Evolutionary conservation across 1,140 invertebrate species (phyloP), one percentile per base, ranked within the genome.

Genomic region (Brachionus rubens): DNA sequence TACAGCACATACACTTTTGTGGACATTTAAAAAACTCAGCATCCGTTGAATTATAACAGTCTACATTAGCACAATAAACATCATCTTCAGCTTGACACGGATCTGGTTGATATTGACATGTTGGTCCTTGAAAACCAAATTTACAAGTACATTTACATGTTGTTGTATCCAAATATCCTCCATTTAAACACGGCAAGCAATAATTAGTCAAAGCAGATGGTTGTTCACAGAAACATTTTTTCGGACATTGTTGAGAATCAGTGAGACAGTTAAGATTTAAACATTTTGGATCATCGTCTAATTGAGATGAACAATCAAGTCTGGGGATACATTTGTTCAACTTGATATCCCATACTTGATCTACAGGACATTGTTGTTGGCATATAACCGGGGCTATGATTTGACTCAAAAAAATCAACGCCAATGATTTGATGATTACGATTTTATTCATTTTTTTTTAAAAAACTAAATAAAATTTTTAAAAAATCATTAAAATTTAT

Each of bases 1-100:
- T 48, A 24, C 68, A 72, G 16, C 68, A 72, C 68, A 72, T 36
- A 54, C 68, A 72, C 41, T 72, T 72, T 12, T 33, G 28, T 50
- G 68, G 68, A 54, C 68, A 72, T 54, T 33, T 33, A 36, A 33
- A 50, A 72, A 72, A 72, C 2, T 72, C 68, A 2, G 46, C 7
- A 50, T 72, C 43, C 14, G 28, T 50, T 5, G 68, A 21, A 40
- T 48, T 72, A 16, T 40, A 72, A n/a, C 68, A 72, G 16, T 72
- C 50, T 10, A 72, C 28, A 30, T 48, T 72, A 7, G 43, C 24
- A 26, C 68, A 72, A 54, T 50, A 72, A 50, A 41, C 24, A 10
- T 48, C 46, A 41, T 72, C 68, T 48, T 72, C n/a, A 12, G 28
- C 50, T 10, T 36, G 6, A 26, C 50, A 50, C 14, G 68, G 68